phyloP scores from a whole-genome alignment of 2,797 vertebrate species.

The Sylvilagus floridanus region DNA sequence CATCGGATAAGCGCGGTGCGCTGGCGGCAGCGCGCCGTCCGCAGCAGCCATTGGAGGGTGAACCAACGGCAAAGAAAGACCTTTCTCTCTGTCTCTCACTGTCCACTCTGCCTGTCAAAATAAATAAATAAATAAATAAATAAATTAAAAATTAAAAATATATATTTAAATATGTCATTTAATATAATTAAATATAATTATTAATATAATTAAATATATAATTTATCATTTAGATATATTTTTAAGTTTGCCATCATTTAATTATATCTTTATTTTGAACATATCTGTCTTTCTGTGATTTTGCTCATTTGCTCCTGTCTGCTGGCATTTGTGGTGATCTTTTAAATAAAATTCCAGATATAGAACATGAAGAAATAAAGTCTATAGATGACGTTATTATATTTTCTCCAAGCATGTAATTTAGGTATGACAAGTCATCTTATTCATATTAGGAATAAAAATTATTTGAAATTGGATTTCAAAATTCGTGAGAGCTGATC shows the following conservation, averaged over 20 bases:
- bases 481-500: not conserved
- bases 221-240: not conserved
- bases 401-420: not conserved
- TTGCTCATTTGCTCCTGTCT: not conserved
- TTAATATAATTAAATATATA: not conserved
- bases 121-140: no score
- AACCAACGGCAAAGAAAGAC: no score
- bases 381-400: not conserved
- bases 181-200: not conserved
- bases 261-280: not conserved
- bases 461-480: not conserved
- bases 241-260: not conserved
- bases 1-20: no score
- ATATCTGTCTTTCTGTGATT: not conserved
- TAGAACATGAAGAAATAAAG: conserved; percentile 1
- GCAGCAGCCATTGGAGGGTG: no score
- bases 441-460: not conserved
- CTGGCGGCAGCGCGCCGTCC: no score
- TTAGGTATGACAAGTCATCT: not conserved
- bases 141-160: no score
- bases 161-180: not conserved
- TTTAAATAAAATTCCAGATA: not conserved
- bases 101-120: no score
- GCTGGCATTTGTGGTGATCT: not conserved
- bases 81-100: no score